Base-by-base conservation (phyloP, 2,797 vertebrate species). In the Synaphobranchus kaupii region DNA sequence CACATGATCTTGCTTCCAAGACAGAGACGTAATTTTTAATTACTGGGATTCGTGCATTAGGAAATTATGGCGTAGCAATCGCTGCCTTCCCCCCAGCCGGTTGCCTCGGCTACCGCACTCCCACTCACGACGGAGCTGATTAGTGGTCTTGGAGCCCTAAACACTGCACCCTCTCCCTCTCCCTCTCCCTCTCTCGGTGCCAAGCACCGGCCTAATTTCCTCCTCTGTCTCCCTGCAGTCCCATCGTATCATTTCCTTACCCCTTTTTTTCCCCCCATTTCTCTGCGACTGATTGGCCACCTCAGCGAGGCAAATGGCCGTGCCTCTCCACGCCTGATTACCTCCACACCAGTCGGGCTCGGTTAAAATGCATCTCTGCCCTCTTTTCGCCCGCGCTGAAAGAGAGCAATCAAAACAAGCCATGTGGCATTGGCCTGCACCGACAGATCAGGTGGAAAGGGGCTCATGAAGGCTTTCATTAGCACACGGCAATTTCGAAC, bases 261-360 rank as follows among this genome's bases (percentile, higher is more conserved):
- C 94, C 94, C 92, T 94, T 93, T n/a, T 10, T n/a, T 9, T 20
- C 10, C 3, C 2, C 8, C 60, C 12, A 73, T 73, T 73, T 73
- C 68, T 1, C 88, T 92, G 94, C 93, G 90, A 94, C 95, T 96
- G 96, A 97, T 96, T 97, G 96, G 94, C 92, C 93, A 91, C 94
- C 93, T 91, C 90, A 71, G 94, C 86, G 93, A 94, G 95, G 95
- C 95, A 96, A 97, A 97, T 96, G 95, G 94, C 94, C 92, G 91
- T 91, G 93, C 94, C 93, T 92, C 94, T 94, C 91, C 85, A 94
- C 93, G 94, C 93, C 94, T 96, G 96, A 97, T 96, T 96, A 96
- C 96, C 94, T 96, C 94, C 94, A 90, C 93, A 94, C 93, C 93
- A 94, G 93, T 92, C 90, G 90, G 92, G 90, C 92, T 94, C 94